These are phyloP conservation scores for Cynoglossus semilaevis DNA, from an alignment of 2,113 vertebrate genomes.

Conservation along the genomic window DNA sequence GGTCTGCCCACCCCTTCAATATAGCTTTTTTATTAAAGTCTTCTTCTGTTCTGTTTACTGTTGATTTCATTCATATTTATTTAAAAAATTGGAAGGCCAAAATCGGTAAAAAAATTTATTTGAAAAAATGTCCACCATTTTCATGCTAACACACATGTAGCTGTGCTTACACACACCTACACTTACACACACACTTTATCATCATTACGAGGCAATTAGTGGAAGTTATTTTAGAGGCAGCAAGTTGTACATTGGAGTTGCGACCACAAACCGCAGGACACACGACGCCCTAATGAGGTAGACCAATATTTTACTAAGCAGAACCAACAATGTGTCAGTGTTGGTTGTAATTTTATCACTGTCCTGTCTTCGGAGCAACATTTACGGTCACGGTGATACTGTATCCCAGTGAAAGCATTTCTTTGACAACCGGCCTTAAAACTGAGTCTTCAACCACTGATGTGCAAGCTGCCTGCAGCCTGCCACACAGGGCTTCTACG, in stretches of 20 bases:
- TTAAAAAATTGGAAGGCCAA: too few relatives aligned
- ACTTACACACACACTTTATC: too few relatives aligned
- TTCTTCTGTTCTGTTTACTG: too few relatives aligned
- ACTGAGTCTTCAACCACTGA: slow-evolving; percentile 29
- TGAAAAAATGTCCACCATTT: too few relatives aligned
- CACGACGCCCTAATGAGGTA: slow-evolving; percentile 4
- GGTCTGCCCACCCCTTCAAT: too few relatives aligned
- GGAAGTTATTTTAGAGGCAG: slow-evolving; percentile 2
- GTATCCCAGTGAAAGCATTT: slow-evolving; percentile 3
- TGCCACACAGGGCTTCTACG: slow-evolving; percentile 14
- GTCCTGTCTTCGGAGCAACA: slow-evolving; percentile 9
- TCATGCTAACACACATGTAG: too few relatives aligned
- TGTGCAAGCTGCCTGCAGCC: slow-evolving; percentile 37
- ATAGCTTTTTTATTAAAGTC: too few relatives aligned
- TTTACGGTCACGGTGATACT: slow-evolving; percentile 35
- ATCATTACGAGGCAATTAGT: not conserved
- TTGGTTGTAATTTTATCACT: slow-evolving; percentile 1
- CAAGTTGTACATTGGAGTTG: not conserved
- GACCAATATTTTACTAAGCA: not conserved
- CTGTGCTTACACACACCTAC: too few relatives aligned
- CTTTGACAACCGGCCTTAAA: slow-evolving; percentile 5
- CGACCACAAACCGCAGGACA: not conserved
- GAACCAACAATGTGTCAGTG: not conserved
- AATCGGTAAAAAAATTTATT: too few relatives aligned
- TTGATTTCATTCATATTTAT: too few relatives aligned